Evolutionary conservation across 2,888 invertebrate genomes (phyloP), one percentile per base, ranked within the genome.

Genomic region (Drosophila neotestacea): DNA sequence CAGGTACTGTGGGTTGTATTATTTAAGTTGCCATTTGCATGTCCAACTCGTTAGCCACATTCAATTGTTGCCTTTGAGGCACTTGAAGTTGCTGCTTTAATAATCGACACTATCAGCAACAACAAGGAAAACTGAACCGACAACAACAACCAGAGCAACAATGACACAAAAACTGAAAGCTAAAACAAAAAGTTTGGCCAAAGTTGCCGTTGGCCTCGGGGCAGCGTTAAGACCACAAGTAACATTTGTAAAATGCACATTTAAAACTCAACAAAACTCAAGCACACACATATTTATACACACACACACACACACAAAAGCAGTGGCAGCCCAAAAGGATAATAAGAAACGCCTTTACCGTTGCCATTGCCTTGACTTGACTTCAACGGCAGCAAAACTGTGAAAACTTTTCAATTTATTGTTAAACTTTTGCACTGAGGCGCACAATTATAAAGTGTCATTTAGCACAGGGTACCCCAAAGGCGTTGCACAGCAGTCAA

Each of bases 371-470:
- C 75, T 80, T 79, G 82, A 72, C 73, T 73, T 73, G 70, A 52
- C 41, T 78, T 82, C 65, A 56, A 38, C 46, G 63, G 16, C 73
- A 52, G 60, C 50, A 85, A 76, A 81, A 77, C 73, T 81, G 85
- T 79, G 85, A 82, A 82, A 89, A 90, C 79, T 89, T 89, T 89
- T 85, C 90, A 89, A 89, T 89, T 89, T 89, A 89, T 89, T 89
- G 90, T 89, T 86, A 89, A 89, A 89, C 85, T 89, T 89, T 89
- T 71, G 89, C 86, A 86, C 88, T 79, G 80, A 81, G 81, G 88
- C 88, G 86, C 82, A 85, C 89, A 90, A 89, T 88, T 90, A 89
- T 89, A 90, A 85, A 89, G 86, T 90, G 90, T 89, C 89, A 90
- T 90, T 89, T 86, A 78, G 85, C 76, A 74, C 72, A 77, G 66